Percentiles rank a stretch among this genome's conserved stretches.
Evolutionary conservation across 2,888 invertebrate species (phyloP).

Genomic region (Ophion ellenae): DNA sequence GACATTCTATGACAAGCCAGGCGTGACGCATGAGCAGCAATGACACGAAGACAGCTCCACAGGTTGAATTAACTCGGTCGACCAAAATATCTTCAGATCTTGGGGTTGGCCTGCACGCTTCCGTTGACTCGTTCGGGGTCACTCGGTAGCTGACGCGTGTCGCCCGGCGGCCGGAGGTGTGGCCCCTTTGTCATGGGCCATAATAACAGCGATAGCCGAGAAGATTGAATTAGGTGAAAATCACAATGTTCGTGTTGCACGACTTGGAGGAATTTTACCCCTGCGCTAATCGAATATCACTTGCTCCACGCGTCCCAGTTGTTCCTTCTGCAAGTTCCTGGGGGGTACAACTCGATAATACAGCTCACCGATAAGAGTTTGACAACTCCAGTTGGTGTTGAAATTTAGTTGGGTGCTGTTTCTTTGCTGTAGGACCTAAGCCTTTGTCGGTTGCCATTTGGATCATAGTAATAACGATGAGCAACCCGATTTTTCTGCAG

Average conservation of each 20-base stretch:
- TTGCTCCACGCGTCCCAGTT: not conserved
- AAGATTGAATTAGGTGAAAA: conserved; percentile 54
- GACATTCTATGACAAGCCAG: not conserved
- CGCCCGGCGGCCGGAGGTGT: conserved; percentile 32
- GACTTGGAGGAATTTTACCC: conserved; percentile 60
- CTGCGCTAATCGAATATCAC: conserved; percentile 51
- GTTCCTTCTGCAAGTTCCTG: conserved; percentile 22
- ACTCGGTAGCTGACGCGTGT: conserved; percentile 21
- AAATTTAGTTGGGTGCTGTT: not conserved
- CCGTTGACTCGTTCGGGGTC: conserved; percentile 25
- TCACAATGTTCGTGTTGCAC: conserved; percentile 63
- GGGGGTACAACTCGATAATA: not conserved
- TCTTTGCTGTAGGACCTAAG: not conserved
- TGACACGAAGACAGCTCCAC: not conserved
- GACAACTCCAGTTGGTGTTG: not conserved
- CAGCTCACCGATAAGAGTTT: not conserved
- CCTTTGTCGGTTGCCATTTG: conserved; percentile 13
- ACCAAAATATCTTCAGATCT: conserved; percentile 36
- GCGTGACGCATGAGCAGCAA: not conserved
- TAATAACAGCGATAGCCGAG: conserved; percentile 40
- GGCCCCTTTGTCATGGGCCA: conserved; percentile 42
- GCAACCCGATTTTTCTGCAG: conserved; percentile 38
- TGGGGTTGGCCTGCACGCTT: conserved; percentile 10
- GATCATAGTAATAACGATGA: conserved; percentile 33
- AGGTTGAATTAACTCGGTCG: conserved; percentile 17